Percentiles rank a stretch among this genome's conserved stretches.
Conservation (phyloP, 2,113 vertebrate genomes). For the Bothrops jararaca region DNA sequence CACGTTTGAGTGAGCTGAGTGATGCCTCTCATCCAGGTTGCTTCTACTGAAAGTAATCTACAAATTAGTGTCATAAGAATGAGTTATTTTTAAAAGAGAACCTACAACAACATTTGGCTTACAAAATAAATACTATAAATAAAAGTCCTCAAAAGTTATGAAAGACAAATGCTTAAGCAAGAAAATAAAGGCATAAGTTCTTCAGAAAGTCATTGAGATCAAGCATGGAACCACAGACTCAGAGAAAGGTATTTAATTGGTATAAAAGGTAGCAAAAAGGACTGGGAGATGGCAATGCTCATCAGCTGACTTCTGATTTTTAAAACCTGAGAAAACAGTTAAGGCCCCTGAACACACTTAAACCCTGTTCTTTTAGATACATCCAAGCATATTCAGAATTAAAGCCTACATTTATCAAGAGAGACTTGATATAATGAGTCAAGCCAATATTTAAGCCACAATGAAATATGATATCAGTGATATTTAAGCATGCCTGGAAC, state of each 20-base stretch:
- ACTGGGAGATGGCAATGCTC: constrained; percentile 44
- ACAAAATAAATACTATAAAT: constrained; percentile 81
- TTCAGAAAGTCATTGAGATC: constrained; percentile 64
- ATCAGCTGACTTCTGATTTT: constrained; percentile 20
- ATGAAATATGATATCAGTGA: background rate
- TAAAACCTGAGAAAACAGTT: constrained; percentile 21
- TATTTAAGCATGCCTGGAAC: background rate
- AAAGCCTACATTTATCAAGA: constrained; percentile 9
- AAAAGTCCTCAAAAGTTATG: constrained; percentile 68
- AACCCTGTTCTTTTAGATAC: background rate
- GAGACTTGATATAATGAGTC: constrained; percentile 12
- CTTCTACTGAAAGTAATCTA: constrained; percentile 64
- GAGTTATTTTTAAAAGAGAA: constrained; percentile 44
- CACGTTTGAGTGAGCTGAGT: constrained; percentile 22
- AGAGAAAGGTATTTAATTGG: constrained; percentile 83
- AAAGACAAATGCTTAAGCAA: constrained; percentile 72
- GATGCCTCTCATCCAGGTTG: constrained; percentile 58
- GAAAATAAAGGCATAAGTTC: constrained; percentile 63
- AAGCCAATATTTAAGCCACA: background rate
- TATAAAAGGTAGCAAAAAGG: constrained; percentile 73
- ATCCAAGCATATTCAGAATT: constrained; percentile 2
- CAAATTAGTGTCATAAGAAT: constrained; percentile 71
- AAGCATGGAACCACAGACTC: constrained; percentile 61
- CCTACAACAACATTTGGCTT: constrained; percentile 73
- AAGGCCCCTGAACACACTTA: background rate